Percentiles rank a stretch among this genome's conserved stretches.
phyloP scores from a whole-genome alignment of 2,888 invertebrate species.

The Magallana nippona region DNA sequence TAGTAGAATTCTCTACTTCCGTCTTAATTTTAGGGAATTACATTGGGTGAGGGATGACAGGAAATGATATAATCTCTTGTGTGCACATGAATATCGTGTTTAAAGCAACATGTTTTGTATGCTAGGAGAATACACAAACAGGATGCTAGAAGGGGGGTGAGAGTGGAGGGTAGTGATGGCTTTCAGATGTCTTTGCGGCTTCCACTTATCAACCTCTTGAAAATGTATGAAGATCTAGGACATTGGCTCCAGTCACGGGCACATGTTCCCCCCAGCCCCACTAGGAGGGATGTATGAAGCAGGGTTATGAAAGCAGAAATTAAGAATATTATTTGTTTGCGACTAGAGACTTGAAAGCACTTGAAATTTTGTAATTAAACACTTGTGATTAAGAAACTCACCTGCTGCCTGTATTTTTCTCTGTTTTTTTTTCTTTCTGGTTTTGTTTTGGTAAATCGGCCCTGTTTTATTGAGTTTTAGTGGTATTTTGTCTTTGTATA shows the following conservation, averaged over 20 bases:
- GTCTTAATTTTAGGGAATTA: conserved; percentile 22
- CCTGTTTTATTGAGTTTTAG: background rate
- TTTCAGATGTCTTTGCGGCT: conserved; percentile 24
- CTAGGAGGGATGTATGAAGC: conserved; percentile 3
- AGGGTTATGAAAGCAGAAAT: conserved; percentile 8
- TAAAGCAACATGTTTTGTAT: conserved; percentile 22
- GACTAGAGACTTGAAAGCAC: background rate
- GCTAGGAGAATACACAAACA: conserved; percentile 26
- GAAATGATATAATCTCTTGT: conserved; percentile 26
- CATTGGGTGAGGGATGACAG: conserved; percentile 26
- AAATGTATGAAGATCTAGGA: conserved; percentile 27
- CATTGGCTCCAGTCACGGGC: background rate
- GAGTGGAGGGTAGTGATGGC: background rate
- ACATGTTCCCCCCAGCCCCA: conserved; percentile 3
- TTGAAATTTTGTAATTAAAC: conserved; percentile 23
- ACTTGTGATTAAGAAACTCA: background rate
- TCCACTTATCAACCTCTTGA: conserved; percentile 22
- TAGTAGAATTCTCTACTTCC: conserved; percentile 29
- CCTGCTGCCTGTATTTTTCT: background rate
- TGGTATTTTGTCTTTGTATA: background rate
- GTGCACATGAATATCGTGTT: conserved; percentile 27
- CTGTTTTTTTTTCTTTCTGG: background rate
- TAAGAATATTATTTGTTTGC: background rate
- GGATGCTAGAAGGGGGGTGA: conserved; percentile 22
- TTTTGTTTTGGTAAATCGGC: background rate